Evolutionary conservation across 2,888 invertebrate genomes (phyloP).

Genomic region (Agrotis puta): DNA sequence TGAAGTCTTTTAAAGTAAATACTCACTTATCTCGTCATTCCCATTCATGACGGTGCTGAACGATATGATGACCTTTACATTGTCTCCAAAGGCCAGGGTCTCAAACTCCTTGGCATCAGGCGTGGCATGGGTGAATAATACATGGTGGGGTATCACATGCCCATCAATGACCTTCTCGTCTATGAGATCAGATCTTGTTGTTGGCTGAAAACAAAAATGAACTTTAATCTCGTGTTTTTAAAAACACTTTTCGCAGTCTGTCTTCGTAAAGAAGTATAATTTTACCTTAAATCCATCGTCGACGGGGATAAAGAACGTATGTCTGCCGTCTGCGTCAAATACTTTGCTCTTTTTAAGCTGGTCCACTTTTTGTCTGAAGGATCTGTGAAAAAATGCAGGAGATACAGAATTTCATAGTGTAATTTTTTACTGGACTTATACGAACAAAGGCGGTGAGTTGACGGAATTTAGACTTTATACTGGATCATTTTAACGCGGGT

Average conservation of each 20-base stretch:
- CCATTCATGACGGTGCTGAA: constrained; percentile 94
- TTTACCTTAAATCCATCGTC: constrained; percentile 97
- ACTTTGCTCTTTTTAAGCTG: constrained; percentile 94
- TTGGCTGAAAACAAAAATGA: constrained; percentile 87
- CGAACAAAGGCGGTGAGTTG: background rate
- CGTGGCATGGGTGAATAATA: constrained; percentile 96
- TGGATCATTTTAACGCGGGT: too few relatives aligned
- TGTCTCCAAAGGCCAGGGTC: constrained; percentile 95
- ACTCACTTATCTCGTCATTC: constrained; percentile 92
- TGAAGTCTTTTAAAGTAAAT: background rate
- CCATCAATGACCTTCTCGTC: constrained; percentile 97
- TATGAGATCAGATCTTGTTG: constrained; percentile 93
- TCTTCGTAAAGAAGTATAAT: constrained; percentile 85
- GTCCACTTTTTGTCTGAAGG: constrained; percentile 94
- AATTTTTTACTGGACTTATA: background rate
- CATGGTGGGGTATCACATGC: constrained; percentile 96
- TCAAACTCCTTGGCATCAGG: constrained; percentile 94
- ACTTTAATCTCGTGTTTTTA: background rate
- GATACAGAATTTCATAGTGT: constrained; percentile 15
- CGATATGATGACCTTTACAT: constrained; percentile 95
- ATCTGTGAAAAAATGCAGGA: constrained; percentile 87
- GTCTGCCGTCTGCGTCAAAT: constrained; percentile 94
- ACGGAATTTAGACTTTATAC: too few relatives aligned
- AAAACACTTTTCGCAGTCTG: constrained; percentile 5
- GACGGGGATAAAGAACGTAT: constrained; percentile 97